Conservation (phyloP, 2,113 vertebrate species). For the Acanthochromis polyacanthus region DNA sequence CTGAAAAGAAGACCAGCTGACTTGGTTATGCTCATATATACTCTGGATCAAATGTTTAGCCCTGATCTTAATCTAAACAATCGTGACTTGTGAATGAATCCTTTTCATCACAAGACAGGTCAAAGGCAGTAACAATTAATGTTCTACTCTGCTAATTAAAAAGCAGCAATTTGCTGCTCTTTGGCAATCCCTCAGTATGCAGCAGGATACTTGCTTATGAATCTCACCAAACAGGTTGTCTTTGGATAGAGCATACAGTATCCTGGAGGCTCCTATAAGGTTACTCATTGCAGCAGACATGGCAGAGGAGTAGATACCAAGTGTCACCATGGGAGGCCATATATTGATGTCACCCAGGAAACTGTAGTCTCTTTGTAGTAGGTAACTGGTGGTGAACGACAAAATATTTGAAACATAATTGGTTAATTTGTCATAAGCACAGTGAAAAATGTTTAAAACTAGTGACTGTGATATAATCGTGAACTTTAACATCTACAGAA, state of each 20-base stretch:
- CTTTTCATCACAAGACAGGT: not conserved
- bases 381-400: conserved; percentile 63
- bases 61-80: conserved; percentile 30
- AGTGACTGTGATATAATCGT: not conserved
- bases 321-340: conserved; percentile 86
- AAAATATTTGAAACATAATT: not conserved
- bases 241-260: conserved; percentile 87
- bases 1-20: conserved; percentile 51
- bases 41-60: conserved; percentile 20
- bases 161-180: not conserved
- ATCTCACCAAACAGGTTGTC: conserved; percentile 88
- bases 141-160: not conserved
- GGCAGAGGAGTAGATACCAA: conserved; percentile 86
- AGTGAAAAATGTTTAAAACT: not conserved
- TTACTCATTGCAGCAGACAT: conserved; percentile 90
- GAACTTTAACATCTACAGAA: not conserved
- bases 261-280: conserved; percentile 88
- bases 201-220: not conserved
- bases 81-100: not conserved
- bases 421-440: not conserved
- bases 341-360: conserved; percentile 87
- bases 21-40: conserved; percentile 25
- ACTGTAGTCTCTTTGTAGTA: conserved; percentile 86
- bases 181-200: not conserved
- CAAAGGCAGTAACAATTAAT: not conserved